Base-by-base conservation (phyloP, 2,113 vertebrate genomes). In the Phaetusa simplex region DNA sequence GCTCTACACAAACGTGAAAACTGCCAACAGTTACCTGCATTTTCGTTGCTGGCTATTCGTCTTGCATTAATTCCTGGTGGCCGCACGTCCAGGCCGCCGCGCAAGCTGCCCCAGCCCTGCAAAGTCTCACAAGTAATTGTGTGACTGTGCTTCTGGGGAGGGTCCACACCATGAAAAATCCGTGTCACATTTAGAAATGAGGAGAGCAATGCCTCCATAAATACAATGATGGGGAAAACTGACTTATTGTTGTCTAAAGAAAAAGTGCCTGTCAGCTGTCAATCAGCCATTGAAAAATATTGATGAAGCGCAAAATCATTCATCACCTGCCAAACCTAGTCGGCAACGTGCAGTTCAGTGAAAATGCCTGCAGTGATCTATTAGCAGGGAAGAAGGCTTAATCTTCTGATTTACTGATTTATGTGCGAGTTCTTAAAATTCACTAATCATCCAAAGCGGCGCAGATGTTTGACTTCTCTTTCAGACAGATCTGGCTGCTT, bases 41-140 rank as follows among this genome's bases (percentile, higher is more conserved):
- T 58, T 85, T 30, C 43, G 14, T 18, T 14, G 7, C 18, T 40
- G 67, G 17, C 8, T 62, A 1, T 40, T 70, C 34, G 12, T 56
- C 8, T 6, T 43, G 42, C 0, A 0, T 8, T 6, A 27, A 20
- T 11, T 52, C 45, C 49, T 1, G 0, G 43, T 4, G 80, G 53
- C 34, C 21, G 8, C 17, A 40, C 58, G 12, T 12, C n/a, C 6
- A 5, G 71, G 83, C 45, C 32, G 45, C 50, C 5, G 7, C 9
- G 43, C 13, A 30, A 1, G 3, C 30, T 65, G 43, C n/a, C 49
- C 32, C 36, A 52, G 64, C 45, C 62, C 59, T 50, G 72, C 40
- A 53, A 81, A 71, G 7, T 26, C 7, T 38, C 55, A 32, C 5
- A 23, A 34, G 6, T 15, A 45, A 50, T 11, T n/a, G 19, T n/a